Evolutionary conservation across 2,888 invertebrate species (phyloP), one percentile per base, ranked within the genome.

Genomic region (Athetis lepigone): DNA sequence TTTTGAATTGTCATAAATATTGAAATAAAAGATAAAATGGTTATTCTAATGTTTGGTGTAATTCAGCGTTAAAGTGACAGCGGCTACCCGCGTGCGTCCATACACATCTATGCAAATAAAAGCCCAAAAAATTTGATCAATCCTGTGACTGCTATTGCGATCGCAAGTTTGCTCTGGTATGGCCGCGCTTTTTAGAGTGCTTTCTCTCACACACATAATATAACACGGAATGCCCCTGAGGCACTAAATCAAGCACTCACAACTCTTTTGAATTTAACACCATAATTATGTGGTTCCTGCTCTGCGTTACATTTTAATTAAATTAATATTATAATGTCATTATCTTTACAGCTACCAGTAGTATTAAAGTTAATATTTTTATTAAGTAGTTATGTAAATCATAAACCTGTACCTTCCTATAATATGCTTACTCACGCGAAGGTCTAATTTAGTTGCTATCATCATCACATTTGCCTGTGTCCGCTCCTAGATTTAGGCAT

Each of bases 361-460:
- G 16, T 33, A 37, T 73, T 49, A 55, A 33, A 51, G 25, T 33
- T 36, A 19, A 61, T 58, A 37, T 54, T 25, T 54, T 69, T 43
- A 67, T 67, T 16, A 58, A 58, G 37, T 68, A 54, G 61, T 69
- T 75, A 75, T 69, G 75, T 47, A 51, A 74, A 74, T 74, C 61
- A 42, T 47, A 50, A 54, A 51, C 18, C 25, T 51, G 49, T 69
- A 51, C 45, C 54, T 61, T 50, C 50, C 54, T 70, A 16, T 74
- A 69, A 50, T 60, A 60, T 50, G 29, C 59, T 55, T 29, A 46
- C 50, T 55, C 72, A 72, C 72, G 72, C 72, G 40, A 72, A 43
- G 39, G 50, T 70, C 51, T 49, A 63, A 72, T 72, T 72, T 72
- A 16, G 54, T 29, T 25, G 42, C 23, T 47, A 56, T 39, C n/a